Evolutionary conservation across 2,113 vertebrate genomes (phyloP).

Genomic region (Trematocara marginatum): DNA sequence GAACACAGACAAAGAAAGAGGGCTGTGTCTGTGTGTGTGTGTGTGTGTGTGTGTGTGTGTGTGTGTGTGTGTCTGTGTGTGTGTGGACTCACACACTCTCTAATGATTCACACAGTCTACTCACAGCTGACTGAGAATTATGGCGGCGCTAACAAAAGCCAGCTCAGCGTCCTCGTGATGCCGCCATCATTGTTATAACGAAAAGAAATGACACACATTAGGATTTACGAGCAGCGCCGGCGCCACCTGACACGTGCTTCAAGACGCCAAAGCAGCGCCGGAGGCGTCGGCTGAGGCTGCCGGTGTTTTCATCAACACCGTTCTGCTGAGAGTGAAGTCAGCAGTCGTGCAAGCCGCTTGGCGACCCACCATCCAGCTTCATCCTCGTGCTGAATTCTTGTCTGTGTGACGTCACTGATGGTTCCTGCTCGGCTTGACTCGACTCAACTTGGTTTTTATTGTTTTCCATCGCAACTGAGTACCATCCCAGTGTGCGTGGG

Average conservation of each 20-base stretch:
- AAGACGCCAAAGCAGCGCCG: rapidly evolving
- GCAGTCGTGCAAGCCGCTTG: neutral
- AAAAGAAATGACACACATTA: neutral
- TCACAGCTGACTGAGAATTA: neutral
- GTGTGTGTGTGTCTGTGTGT: too few species aligned
- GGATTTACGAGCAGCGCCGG: neutral
- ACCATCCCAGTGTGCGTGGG: neutral
- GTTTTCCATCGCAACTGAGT: neutral
- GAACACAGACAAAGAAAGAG: too few species aligned
- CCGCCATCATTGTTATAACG: neutral
- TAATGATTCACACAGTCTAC: neutral
- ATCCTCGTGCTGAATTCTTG: rapidly evolving
- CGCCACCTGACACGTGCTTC: neutral
- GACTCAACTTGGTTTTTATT: rapidly evolving
- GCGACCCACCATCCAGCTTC: rapidly evolving
- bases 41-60: too few species aligned
- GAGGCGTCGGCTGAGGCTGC: neutral
- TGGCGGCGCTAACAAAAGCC: neutral
- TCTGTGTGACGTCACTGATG: rapidly evolving
- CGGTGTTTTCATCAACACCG: rapidly evolving
- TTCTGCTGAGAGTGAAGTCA: neutral
- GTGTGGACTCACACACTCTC: neutral
- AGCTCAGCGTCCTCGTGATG: neutral
- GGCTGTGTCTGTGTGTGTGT: neutral
- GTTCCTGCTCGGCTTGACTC: rapidly evolving